A percentile compares a stretch with the other conserved stretches of the same genome.
phyloP scores from a whole-genome alignment of 2,113 vertebrate genomes.

The Chinchilla lanigera region DNA sequence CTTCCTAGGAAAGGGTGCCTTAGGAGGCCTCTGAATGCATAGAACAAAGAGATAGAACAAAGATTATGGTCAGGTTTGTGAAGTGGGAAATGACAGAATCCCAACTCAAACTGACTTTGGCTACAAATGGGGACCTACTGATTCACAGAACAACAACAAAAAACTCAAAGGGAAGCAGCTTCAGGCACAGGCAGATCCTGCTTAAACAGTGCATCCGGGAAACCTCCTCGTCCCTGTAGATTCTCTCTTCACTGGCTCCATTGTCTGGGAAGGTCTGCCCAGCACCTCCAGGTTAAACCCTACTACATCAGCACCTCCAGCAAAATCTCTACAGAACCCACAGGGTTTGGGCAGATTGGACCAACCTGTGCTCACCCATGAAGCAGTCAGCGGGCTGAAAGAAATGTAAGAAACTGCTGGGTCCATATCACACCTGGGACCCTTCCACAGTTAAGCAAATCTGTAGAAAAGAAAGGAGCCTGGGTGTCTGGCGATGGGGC shows the following conservation, averaged over 20 bases:
- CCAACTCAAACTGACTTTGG: not conserved
- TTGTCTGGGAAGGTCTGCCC: not conserved
- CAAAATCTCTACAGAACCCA: not conserved
- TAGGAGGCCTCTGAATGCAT: not conserved
- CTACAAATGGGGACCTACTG: not conserved
- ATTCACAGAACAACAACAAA: not conserved
- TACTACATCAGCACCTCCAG: not conserved
- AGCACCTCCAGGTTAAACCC: not conserved
- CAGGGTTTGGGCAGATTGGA: not conserved
- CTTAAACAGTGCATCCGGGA: not conserved
- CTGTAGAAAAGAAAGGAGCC: not conserved
- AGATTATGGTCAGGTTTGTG: not conserved
- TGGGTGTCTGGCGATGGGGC: not conserved
- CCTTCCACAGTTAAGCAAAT: not conserved
- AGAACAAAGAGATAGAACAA: not conserved
- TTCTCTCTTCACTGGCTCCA: not conserved
- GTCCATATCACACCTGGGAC: accelerated
- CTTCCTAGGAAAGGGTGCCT: not conserved
- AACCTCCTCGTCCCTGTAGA: not conserved
- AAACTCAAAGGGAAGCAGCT: not conserved
- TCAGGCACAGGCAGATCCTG: not conserved
- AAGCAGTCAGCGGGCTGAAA: not conserved
- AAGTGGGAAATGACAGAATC: not conserved
- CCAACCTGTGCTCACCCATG: no score
- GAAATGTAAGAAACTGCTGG: not conserved